Evolutionary conservation across 1,140 invertebrate genomes (phyloP).

Genomic region (Drosophila rufa): DNA sequence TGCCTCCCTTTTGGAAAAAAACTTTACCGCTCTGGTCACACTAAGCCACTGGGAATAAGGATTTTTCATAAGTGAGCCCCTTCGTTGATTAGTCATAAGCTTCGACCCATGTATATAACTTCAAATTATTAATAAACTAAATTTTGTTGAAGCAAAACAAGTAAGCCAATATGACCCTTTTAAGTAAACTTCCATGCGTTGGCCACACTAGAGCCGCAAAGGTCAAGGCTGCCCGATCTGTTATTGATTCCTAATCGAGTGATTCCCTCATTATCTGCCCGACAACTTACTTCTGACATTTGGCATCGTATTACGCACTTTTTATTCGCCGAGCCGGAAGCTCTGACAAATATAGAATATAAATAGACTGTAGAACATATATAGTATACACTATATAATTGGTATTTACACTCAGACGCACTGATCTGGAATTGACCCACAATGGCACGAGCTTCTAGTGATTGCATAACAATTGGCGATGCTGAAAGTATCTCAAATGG

Average conservation of each 20-base stretch:
- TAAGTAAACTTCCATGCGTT: neutral
- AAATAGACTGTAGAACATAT: constrained; percentile 14
- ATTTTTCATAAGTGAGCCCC: too few relatives aligned
- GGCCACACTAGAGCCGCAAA: neutral
- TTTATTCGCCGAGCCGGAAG: constrained; percentile 25
- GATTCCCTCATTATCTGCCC: neutral
- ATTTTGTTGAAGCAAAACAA: neutral
- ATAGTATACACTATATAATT: constrained; percentile 10
- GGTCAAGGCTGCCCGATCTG: neutral
- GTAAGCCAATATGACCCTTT: neutral
- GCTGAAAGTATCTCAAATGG: neutral
- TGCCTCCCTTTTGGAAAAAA: too few relatives aligned
- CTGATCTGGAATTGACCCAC: constrained; percentile 38
- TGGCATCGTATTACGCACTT: constrained; percentile 4
- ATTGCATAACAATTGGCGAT: constrained; percentile 36
- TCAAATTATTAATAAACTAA: neutral
- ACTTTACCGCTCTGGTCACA: too few relatives aligned
- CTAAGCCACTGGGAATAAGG: too few relatives aligned
- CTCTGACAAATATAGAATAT: constrained; percentile 28
- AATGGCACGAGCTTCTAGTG: constrained; percentile 25
- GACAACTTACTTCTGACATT: neutral
- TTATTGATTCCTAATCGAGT: neutral
- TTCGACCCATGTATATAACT: neutral
- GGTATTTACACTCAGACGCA: constrained; percentile 9
- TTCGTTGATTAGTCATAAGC: too few relatives aligned